Evolutionary conservation across 2,888 invertebrate species (phyloP), one percentile per base, ranked within the genome.

Genomic region (Platyscelio sp.): DNA sequence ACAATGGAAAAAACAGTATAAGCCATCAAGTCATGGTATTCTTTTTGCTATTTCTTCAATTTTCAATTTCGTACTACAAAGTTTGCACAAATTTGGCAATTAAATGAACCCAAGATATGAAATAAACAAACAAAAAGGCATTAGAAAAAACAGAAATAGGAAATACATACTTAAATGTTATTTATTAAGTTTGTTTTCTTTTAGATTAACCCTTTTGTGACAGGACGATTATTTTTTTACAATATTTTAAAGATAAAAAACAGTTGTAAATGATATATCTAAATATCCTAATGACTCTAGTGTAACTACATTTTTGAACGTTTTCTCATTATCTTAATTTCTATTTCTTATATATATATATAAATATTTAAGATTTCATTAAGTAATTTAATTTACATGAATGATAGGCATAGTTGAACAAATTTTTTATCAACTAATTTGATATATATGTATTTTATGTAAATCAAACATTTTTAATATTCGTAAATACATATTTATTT

Each of bases 1-100:
- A 51, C 90, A 91, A 56, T 92, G 91, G 89, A 93, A 91, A 83
- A 93, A 93, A 85, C 89, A 91, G 65, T 93, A 91, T 83, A 93
- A 93, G 88, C 90, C 91, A 68, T 88, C 89, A 82, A 85, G 88
- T 83, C 93, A 93, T 85, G 91, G 93, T 93, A 90, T 26, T 86
- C 83, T 83, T 70, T 71, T 79, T 70, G 33, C 63, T 83, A 78
- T 78, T n/a, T n/a, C n/a, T 56, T 56, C 65, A 63, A 33, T 82
- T 33, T 74, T 74, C 26, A 67, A 60, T 68, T 78, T 40, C 33
- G 26, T 83, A 38, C 18, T 72, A 18, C 77, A 83, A 67, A 68
- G 24, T 60, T 72, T 72, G 33, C 65, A 78, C n/a, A 51, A 49
- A 22, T 54, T 63, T 75, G 13, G 56, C 43, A 26, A 15, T 77